phyloP scores from a whole-genome alignment of 2,888 invertebrate species.

The Synergus itoensis region DNA sequence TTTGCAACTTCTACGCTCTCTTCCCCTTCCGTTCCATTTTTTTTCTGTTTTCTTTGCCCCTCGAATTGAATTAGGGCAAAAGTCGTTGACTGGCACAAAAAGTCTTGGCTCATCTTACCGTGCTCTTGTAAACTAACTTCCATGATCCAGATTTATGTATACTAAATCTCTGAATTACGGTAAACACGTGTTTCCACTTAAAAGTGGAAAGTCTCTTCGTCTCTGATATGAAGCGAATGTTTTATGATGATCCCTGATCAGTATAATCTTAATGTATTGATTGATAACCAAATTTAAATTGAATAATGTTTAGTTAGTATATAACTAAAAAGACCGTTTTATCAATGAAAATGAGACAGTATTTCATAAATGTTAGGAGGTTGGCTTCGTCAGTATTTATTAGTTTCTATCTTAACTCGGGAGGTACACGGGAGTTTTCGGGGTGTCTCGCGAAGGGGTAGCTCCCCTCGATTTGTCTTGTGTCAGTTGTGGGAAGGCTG shows the following conservation, averaged over 20 bases:
- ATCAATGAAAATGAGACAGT: background rate
- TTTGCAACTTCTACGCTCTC: conserved; percentile 20
- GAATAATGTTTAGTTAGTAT: too few species aligned
- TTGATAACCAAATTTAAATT: too few species aligned
- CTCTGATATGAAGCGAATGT: too few species aligned
- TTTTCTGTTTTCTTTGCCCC: conserved; percentile 41
- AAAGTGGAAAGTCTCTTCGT: background rate
- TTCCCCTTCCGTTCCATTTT: conserved; percentile 31
- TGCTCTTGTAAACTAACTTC: background rate
- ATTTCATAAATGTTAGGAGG: conserved; percentile 15
- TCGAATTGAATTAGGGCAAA: conserved; percentile 38
- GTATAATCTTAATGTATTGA: background rate
- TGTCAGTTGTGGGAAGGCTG: conserved; percentile 30
- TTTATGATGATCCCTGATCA: too few species aligned
- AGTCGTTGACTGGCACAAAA: conserved; percentile 43
- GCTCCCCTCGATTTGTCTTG: conserved; percentile 17
- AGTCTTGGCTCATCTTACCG: conserved; percentile 14
- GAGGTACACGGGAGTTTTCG: conserved; percentile 1
- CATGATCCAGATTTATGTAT: background rate
- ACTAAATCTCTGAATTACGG: conserved; percentile 27
- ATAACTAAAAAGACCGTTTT: too few species aligned
- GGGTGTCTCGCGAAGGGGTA: background rate
- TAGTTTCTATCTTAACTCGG: background rate
- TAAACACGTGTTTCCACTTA: conserved; percentile 27
- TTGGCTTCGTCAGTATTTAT: conserved; percentile 9